Base-by-base conservation (phyloP, 2,797 vertebrate species). In the Cercopithecus petaurista region DNA sequence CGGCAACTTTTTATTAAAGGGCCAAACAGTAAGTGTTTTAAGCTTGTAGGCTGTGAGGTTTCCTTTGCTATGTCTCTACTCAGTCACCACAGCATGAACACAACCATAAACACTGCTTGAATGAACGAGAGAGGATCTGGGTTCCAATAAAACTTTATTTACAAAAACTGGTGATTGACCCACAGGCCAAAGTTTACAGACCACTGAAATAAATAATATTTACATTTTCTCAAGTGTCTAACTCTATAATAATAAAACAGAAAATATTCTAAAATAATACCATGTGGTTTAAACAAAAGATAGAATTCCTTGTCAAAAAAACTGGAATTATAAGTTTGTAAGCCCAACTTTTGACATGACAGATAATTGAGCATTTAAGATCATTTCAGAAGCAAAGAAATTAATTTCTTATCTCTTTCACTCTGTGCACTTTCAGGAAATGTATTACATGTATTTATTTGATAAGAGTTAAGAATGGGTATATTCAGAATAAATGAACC, bases 401-500 rank as follows among this genome's bases (percentile, higher is more conserved):
- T 75, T 28, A 83, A 86, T 88, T 95, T 94, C 6, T 93, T 95
- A 76, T 92, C 39, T 87, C 10, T 88, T 21, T 50, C 15, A 26
- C 10, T 89, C 14, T 76, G 21, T 72, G 15, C 22, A 86, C 48
- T 93, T 96, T 90, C 50, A 90, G 48, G 14, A 86, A 92, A 95
- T 82, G 8, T 83, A 82, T 88, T 90, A 82, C 48, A 97, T 1
- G 7, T 36, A 67, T 83, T 97, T 97, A 70, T 92, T 92, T 96
- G 50, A 90, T 90, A 95, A 39, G 14, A 92, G 90, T 82, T 96
- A 93, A 87, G 36, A 93, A 46, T 91, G 13, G 67, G 33, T 70
- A 48, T 82, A 89, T 77, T 93, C 75, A 93, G 76, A 75, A 91
- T 96, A 97, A 97, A 95, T 77, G 70, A 95, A 24, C 15, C 92